Evolutionary conservation across 1,140 invertebrate species (phyloP), one percentile per base, ranked within the genome.

Genomic region (Pseudomyrmex gracilis): DNA sequence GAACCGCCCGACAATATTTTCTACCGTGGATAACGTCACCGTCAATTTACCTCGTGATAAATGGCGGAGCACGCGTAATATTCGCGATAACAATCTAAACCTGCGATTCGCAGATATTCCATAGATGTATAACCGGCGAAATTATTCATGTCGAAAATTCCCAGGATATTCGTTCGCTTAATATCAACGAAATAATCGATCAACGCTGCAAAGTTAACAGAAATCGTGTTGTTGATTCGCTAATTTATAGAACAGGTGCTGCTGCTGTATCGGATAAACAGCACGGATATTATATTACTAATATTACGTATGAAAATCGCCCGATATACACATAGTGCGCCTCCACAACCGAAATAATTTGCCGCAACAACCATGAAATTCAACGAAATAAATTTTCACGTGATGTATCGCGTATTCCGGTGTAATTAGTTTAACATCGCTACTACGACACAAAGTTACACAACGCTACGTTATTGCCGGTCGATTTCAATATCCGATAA

Each of bases 171-270:
- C n/a, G 45, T 51, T 24, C 22, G 24, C 20, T 12, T 22, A 71
- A 71, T 58, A 80, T 58, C 66, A 12, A 34, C 66, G 10, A 78
- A 58, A 70, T 60, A 58, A 80, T 80, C 76, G 45, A 80, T 71
- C 43, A 58, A 43, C 15, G n/a, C 34, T 5, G 3, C 12, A 8
- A 77, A 8, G 12, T 53, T 34, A 58, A 58, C 76, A n/a, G 34
- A 5, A 34, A 60, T 17, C 66, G 12, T 3, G 10, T 53, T 67
- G 43, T 70, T 60, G 8, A 70, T 60, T 80, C 45, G 64, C 45
- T 58, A 60, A 80, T 80, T 71, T 71, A 70, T 60, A 22, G 3
- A 80, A 70, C 51, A 49, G 34, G 20, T 10, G n/a, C 34, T 5
- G 34, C 34, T 5, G 34, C 24, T 3, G 20, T n/a, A n/a, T 58